Conservation (phyloP, 2,113 vertebrate species). For the Lontra canadensis region DNA sequence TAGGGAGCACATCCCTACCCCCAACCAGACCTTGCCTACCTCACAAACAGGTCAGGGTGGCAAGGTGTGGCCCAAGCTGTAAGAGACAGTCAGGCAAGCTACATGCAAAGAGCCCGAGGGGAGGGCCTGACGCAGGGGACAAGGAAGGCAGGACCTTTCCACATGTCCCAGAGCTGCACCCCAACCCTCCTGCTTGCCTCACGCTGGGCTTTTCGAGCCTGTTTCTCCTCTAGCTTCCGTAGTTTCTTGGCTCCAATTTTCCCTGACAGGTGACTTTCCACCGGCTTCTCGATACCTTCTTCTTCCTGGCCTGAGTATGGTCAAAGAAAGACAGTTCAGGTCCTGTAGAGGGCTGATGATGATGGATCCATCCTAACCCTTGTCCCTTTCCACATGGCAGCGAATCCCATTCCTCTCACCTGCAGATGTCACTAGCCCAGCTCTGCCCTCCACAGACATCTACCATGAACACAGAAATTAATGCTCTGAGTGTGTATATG, state of each 20-base stretch:
- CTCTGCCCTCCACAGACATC: neutral
- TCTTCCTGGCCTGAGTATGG: conserved; percentile 77
- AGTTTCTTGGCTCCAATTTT: conserved; percentile 97
- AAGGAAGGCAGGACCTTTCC: neutral
- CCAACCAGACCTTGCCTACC: neutral
- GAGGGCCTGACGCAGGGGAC: neutral
- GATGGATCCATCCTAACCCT: neutral
- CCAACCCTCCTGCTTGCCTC: conserved; percentile 87
- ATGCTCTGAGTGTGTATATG: neutral
- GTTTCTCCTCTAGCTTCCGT: conserved; percentile 97
- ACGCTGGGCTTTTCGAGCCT: conserved; percentile 94
- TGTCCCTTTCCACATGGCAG: neutral
- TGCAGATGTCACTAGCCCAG: neutral
- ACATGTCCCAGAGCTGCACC: neutral
- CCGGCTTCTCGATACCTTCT: conserved; percentile 82
- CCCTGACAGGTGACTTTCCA: conserved; percentile 84
- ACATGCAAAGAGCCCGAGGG: neutral
- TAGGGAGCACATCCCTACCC: neutral
- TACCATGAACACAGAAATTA: neutral
- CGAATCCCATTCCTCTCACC: neutral
- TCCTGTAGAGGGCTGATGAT: neutral
- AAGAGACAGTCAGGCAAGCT: neutral
- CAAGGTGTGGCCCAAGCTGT: neutral
- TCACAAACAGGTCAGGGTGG: neutral
- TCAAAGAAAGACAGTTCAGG: conserved; percentile 33